Percentiles rank a stretch among this genome's conserved stretches.
phyloP scores from a whole-genome alignment of 2,888 invertebrate genomes.

The Ischnura elegans region DNA sequence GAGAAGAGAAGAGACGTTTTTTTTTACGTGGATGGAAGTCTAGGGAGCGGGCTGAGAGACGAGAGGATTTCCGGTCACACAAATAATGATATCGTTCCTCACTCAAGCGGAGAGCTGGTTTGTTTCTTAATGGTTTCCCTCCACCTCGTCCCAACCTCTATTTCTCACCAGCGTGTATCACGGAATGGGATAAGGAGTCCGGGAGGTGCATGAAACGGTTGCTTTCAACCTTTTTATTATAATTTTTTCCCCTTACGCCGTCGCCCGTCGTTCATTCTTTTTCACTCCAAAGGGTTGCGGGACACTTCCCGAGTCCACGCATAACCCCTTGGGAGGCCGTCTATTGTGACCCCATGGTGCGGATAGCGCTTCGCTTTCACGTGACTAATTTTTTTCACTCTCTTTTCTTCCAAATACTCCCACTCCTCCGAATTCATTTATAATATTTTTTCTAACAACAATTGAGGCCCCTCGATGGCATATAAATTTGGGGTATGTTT shows the following conservation, averaged over 20 bases:
- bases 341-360: slow-evolving; percentile 47
- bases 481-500: slow-evolving; percentile 64
- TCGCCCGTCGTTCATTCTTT: neutral
- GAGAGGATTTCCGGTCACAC: slow-evolving; percentile 47
- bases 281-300: neutral
- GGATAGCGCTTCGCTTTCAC: slow-evolving; percentile 53
- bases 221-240: neutral
- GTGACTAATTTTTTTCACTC: neutral
- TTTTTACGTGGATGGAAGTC: neutral
- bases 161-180: slow-evolving; percentile 23
- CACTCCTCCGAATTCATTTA: neutral
- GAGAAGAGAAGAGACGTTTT: neutral
- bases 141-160: neutral
- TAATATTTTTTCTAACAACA: slow-evolving; percentile 26
- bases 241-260: too few species aligned
- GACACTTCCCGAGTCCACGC: neutral
- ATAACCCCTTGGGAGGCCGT: slow-evolving; percentile 9
- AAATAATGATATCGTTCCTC: slow-evolving; percentile 60
- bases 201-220: neutral
- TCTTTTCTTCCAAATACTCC: neutral
- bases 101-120: slow-evolving; percentile 62
- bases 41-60: neutral
- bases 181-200: neutral
- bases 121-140: slow-evolving; percentile 49
- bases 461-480: slow-evolving; percentile 55